Evolutionary conservation across 2,888 invertebrate species (phyloP).

Genomic region (Amphiduros pacificus): DNA sequence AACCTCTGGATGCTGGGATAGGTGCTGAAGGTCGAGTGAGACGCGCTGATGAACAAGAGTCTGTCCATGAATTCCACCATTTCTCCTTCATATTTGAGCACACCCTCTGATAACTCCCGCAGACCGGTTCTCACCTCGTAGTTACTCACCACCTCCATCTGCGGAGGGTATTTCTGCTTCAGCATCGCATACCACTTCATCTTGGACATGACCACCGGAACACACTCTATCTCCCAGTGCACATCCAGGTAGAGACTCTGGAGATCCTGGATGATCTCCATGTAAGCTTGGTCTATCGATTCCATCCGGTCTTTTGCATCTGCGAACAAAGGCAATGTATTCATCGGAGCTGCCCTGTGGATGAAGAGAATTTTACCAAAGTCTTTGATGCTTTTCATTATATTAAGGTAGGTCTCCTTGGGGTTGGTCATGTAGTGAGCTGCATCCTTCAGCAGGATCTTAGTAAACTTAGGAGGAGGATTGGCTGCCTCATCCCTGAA

Average conservation of each 20-base stretch:
- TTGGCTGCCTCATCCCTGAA: conserved; percentile 24
- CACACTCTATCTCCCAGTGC: conserved; percentile 51
- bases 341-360: conserved; percentile 46
- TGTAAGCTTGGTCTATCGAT: conserved; percentile 47
- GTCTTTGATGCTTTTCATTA: conserved; percentile 39
- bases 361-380: conserved; percentile 48
- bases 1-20: conserved; percentile 38
- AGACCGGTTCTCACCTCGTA: conserved; percentile 46
- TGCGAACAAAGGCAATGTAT: conserved; percentile 49
- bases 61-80: conserved; percentile 51
- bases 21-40: conserved; percentile 31
- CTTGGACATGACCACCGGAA: conserved; percentile 48
- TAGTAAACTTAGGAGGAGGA: conserved; percentile 37
- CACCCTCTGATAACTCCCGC: conserved; percentile 52
- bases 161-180: conserved; percentile 47
- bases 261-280: conserved; percentile 47
- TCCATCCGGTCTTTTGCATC: conserved; percentile 43
- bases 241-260: conserved; percentile 45
- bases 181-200: conserved; percentile 52
- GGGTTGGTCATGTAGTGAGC: conserved; percentile 47
- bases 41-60: conserved; percentile 49
- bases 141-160: conserved; percentile 48
- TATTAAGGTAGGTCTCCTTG: conserved; percentile 39
- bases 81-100: conserved; percentile 52
- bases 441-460: conserved; percentile 49